Percentiles rank a stretch among this genome's conserved stretches.
phyloP scores from a whole-genome alignment of 2,888 invertebrate genomes.

The Epistrophella euchroma region DNA sequence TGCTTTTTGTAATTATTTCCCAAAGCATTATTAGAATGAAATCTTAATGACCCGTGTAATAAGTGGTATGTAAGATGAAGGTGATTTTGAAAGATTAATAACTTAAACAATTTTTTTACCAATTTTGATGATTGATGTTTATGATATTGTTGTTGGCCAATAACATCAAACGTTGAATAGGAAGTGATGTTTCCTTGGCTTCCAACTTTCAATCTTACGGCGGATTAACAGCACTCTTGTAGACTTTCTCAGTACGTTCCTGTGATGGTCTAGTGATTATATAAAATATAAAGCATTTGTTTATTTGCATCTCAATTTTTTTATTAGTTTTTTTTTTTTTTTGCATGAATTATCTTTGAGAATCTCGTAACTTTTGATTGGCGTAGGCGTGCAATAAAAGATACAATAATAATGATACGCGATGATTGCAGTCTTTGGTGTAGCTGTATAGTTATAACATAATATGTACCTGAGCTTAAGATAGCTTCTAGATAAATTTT shows the following conservation, averaged over 20 bases:
- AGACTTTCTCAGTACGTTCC: neutral
- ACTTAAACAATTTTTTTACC: too few species aligned
- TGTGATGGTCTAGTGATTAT: conserved; percentile 4
- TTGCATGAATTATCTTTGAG: conserved; percentile 46
- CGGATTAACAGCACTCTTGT: too few species aligned
- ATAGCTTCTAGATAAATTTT: conserved; percentile 56
- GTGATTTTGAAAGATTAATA: too few species aligned
- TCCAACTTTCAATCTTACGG: too few species aligned
- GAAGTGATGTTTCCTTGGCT: too few species aligned
- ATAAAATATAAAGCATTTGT: conserved; percentile 19
- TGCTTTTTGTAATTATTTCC: too few species aligned
- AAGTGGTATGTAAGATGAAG: too few species aligned
- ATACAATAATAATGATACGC: conserved; percentile 46
- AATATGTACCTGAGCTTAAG: conserved; percentile 58
- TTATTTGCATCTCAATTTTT: conserved; percentile 38
- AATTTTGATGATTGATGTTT: too few species aligned
- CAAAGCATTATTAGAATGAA: too few species aligned
- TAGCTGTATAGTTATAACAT: neutral
- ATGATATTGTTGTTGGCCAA: too few species aligned
- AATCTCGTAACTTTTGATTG: conserved; percentile 62
- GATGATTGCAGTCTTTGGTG: conserved; percentile 31
- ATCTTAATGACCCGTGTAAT: too few species aligned
- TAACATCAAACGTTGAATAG: too few species aligned
- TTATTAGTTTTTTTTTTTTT: conserved; percentile 26
- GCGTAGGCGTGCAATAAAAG: conserved; percentile 55